These are phyloP conservation scores for Epinephelus awoara DNA, from an alignment of 2,797 vertebrate species.

Conservation along the genomic window DNA sequence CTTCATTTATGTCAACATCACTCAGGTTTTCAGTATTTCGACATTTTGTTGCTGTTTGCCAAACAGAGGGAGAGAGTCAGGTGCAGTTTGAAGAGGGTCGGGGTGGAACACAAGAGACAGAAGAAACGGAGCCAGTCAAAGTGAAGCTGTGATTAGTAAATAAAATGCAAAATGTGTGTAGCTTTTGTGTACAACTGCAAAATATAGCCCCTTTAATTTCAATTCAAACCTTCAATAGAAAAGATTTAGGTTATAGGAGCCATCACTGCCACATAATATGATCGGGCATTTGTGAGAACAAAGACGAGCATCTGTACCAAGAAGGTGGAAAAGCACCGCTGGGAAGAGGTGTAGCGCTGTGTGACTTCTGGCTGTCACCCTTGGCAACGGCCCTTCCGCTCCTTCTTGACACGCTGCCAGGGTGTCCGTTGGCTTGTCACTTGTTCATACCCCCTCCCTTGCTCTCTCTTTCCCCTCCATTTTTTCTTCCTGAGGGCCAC, in stretches of 20 bases:
- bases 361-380: constrained; percentile 72
- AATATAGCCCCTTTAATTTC: constrained; percentile 4
- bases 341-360: constrained; percentile 35
- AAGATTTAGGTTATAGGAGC: constrained; percentile 6
- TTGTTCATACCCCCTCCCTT: constrained; percentile 38
- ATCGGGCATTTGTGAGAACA: constrained; percentile 33
- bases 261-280: not conserved
- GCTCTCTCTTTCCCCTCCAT: not conserved
- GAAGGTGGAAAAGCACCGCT: constrained; percentile 19
- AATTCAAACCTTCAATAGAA: constrained; percentile 10
- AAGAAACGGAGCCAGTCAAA: constrained; percentile 35
- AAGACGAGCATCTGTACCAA: constrained; percentile 7
- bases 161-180: constrained; percentile 8
- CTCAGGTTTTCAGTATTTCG: constrained; percentile 69
- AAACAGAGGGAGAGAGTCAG: constrained; percentile 50
- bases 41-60: constrained; percentile 72
- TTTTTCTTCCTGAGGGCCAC: constrained; percentile 41
- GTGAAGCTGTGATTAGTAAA: constrained; percentile 30
- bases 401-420: constrained; percentile 63
- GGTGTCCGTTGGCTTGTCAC: constrained; percentile 69
- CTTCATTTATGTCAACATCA: constrained; percentile 73
- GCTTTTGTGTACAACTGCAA: constrained; percentile 7
- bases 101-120: constrained; percentile 31
- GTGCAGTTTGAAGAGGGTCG: constrained; percentile 43
- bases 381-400: constrained; percentile 61